Percentiles rank a stretch among this genome's conserved stretches.
Conservation (phyloP, 2,797 vertebrate species). For the Xenopus petersii region DNA sequence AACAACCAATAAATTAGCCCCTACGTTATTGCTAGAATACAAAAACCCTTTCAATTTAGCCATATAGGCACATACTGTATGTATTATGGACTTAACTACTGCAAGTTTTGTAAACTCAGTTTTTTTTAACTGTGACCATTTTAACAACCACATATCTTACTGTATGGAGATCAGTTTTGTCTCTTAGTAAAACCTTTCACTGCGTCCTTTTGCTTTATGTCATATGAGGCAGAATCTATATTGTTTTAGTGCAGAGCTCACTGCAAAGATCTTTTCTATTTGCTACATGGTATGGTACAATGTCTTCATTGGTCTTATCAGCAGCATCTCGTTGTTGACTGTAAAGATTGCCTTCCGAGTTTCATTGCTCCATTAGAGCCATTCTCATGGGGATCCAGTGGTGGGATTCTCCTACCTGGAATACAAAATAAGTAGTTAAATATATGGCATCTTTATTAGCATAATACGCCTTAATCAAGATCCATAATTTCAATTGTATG, state of each 20-base stretch:
- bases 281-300: no score
- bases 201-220: neutral
- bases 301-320: conserved; percentile 59
- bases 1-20: neutral
- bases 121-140: no score
- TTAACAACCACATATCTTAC: neutral
- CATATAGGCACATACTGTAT: neutral
- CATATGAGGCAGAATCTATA: no score
- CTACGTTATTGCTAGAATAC: neutral
- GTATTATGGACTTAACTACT: no score
- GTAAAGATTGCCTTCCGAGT: conserved; percentile 71
- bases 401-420: conserved; percentile 91
- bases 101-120: no score
- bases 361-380: conserved; percentile 85
- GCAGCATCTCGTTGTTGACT: conserved; percentile 80
- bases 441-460: no score
- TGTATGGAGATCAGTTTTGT: neutral
- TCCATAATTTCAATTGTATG: no score
- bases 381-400: conserved; percentile 83
- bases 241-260: no score
- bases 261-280: no score
- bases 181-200: neutral
- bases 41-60: neutral
- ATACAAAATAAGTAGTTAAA: conserved; percentile 47
- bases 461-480: no score